Evolutionary conservation across 1,140 invertebrate species (phyloP).

Genomic region (Drosophila rufa): DNA sequence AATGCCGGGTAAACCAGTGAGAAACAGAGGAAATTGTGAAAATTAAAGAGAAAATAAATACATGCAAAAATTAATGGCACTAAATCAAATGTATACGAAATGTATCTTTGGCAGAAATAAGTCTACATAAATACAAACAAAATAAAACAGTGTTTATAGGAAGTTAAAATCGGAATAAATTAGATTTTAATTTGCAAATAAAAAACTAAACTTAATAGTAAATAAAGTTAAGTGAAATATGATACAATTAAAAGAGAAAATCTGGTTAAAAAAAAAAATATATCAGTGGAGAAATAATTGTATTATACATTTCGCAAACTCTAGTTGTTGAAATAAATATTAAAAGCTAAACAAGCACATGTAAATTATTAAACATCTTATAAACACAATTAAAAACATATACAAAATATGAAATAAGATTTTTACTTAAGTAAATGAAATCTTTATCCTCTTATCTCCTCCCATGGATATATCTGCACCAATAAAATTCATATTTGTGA

Average conservation of each 20-base stretch:
- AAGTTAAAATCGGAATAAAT: not conserved
- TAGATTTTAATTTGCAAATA: too few species aligned
- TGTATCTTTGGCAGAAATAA: not conserved
- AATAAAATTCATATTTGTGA: slow-evolving; percentile 45
- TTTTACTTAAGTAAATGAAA: not conserved
- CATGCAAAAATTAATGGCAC: not conserved
- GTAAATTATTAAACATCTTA: too few species aligned
- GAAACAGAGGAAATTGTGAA: slow-evolving; percentile 6
- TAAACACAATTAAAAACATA: too few species aligned
- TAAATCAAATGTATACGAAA: not conserved
- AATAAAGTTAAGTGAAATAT: not conserved
- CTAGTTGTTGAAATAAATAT: too few species aligned
- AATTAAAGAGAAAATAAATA: slow-evolving; percentile 11
- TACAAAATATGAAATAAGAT: too few species aligned
- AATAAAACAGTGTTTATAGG: not conserved
- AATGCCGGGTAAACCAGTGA: slow-evolving; percentile 1
- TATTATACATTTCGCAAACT: too few species aligned
- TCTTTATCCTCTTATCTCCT: slow-evolving; percentile 4
- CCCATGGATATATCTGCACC: slow-evolving; percentile 12
- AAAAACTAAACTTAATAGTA: not conserved
- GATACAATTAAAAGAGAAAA: not conserved
- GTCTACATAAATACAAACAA: not conserved
- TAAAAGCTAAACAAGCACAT: too few species aligned
- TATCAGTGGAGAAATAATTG: too few species aligned
- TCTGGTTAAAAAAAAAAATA: not conserved